A percentile compares a stretch with the other conserved stretches of the same genome.
Conservation (phyloP, 2,113 vertebrate genomes). For the Conger conger region DNA sequence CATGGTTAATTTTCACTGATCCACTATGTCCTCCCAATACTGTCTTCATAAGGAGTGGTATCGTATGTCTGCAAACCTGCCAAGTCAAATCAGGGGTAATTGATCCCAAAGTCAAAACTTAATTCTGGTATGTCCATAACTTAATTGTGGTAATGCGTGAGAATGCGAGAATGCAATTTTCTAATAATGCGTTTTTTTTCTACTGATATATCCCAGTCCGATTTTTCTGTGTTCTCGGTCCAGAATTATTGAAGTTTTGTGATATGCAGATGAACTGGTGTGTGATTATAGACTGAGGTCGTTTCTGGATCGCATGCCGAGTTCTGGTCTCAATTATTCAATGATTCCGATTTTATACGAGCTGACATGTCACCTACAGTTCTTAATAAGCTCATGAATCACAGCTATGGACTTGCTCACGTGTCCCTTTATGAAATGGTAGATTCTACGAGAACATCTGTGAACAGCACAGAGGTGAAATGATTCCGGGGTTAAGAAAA, state of each 20-base stretch:
- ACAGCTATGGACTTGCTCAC: too few relatives aligned
- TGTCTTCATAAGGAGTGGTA: slow-evolving; percentile 51
- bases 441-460: background rate
- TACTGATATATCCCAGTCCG: background rate
- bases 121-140: background rate
- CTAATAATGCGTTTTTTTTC: background rate
- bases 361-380: too few relatives aligned
- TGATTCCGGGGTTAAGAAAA: too few relatives aligned
- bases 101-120: slow-evolving; percentile 45
- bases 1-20: background rate
- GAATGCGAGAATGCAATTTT: slow-evolving; percentile 32
- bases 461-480: too few relatives aligned
- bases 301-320: background rate
- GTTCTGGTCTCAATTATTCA: background rate
- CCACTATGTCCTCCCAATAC: background rate
- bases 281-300: background rate
- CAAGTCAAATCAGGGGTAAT: slow-evolving; percentile 56
- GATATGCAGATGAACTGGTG: background rate
- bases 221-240: background rate
- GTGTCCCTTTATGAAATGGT: too few relatives aligned
- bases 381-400: too few relatives aligned
- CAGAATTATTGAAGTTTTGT: background rate
- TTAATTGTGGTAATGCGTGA: slow-evolving; percentile 33
- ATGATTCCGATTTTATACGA: background rate
- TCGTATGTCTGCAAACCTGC: slow-evolving; percentile 51